phyloP scores from a whole-genome alignment of 1,140 invertebrate species.

The Drosophila ogumai region DNA sequence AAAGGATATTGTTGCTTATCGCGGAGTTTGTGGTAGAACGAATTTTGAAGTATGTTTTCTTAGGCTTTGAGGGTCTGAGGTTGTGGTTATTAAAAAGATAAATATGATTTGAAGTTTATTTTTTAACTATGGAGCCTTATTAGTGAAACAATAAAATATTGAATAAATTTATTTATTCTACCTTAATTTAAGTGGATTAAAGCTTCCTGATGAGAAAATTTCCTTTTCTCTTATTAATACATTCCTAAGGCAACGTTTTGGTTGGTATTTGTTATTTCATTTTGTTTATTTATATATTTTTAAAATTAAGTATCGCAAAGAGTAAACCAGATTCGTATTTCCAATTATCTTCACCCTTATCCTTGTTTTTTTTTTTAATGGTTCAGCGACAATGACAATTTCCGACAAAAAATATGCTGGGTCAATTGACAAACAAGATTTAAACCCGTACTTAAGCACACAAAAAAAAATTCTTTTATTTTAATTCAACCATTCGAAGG shows the following conservation, averaged over 20 bases:
- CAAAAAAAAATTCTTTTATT: not conserved
- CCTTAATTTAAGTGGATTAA: not conserved
- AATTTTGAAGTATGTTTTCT: not conserved
- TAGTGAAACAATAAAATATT: not conserved
- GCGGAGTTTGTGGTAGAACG: not conserved
- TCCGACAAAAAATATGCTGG: slow-evolving; percentile 8
- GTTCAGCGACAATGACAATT: slow-evolving; percentile 1
- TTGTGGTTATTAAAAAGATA: no score
- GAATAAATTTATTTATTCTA: not conserved
- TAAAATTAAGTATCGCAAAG: not conserved
- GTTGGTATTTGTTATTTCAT: accelerated
- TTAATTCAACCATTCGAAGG: no score
- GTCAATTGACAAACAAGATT: not conserved
- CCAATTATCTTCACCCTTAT: not conserved
- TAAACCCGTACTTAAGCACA: not conserved
- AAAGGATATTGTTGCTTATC: not conserved
- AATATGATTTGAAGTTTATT: not conserved
- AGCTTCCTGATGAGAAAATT: not conserved
- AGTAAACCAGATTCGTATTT: not conserved
- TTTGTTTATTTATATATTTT: no score
- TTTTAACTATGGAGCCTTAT: not conserved
- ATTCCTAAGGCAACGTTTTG: not conserved
- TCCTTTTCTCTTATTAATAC: not conserved
- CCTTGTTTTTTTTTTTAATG: not conserved
- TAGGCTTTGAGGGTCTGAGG: not conserved